Base-by-base conservation (phyloP, 2,888 invertebrate genomes). In the Ophioninae sp. region DNA sequence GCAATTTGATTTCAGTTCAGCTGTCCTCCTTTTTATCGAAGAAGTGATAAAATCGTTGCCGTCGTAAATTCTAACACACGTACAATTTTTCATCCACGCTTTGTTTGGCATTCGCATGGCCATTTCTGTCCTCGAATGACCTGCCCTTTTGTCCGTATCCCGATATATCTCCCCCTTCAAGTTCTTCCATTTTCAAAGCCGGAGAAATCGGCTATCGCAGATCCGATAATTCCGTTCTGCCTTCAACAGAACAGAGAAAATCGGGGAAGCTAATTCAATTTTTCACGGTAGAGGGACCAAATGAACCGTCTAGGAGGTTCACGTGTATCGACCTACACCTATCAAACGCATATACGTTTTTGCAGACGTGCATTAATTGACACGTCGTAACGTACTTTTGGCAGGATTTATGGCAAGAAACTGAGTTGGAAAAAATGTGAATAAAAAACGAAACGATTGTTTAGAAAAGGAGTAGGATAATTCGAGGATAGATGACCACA, bases 171-270 rank as follows among this genome's bases (percentile, higher is more conserved):
- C n/a, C 61, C 44, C 51, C 61, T 61, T 41, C 41, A 20, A 23
- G 61, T 22, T 44, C 10, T 44, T 10, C 44, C 41, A 58, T 44
- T 68, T 22, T 51, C 68, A 22, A 51, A 17, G 41, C 61, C 23
- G 13, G 22, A 73, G 41, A 73, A 73, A 63, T 61, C 73, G 61
- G 61, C 41, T 68, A 51, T 68, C 68, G 10, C 22, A 61, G 61
- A 73, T 61, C 61, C 41, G 61, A 44, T 73, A 73, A 73, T 73
- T 73, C 22, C 73, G 39, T 73, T 44, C 44, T 44, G 44, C 44
- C 9, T 44, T 44, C 44, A 8, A 44, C 44, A 44, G 44, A 44
- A 9, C 10, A 44, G 44, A 44, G 44, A 44, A 44, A 44, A 44
- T 44, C 8, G 44, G 9, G 9, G 2, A 2, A 44, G 44, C 9